A percentile compares a stretch with the other conserved stretches of the same genome.
Conservation (phyloP, 1,140 invertebrate species). For the Solen grandis region DNA sequence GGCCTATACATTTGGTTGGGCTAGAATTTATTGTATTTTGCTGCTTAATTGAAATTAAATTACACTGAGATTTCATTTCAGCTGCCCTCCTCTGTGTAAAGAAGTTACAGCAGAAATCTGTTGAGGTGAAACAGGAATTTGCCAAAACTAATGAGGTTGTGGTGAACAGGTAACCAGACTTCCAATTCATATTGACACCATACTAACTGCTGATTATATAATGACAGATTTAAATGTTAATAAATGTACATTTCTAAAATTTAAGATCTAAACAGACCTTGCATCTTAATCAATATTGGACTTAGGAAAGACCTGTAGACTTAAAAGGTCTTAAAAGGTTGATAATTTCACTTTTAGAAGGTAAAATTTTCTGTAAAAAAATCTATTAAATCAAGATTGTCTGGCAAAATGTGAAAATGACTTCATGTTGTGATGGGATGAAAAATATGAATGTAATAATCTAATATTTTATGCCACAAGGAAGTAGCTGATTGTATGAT, state of each 20-base stretch:
- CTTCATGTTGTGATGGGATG: too few species aligned
- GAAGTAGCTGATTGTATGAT: too few species aligned
- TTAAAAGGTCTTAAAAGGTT: too few species aligned
- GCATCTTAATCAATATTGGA: not conserved
- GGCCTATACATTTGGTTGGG: not conserved
- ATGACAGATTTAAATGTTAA: not conserved
- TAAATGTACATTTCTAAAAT: not conserved
- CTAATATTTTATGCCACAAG: too few species aligned
- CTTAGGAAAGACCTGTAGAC: too few species aligned
- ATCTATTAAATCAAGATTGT: too few species aligned
- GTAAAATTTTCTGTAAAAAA: too few species aligned
- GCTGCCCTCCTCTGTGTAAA: conserved; percentile 78
- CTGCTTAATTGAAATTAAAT: not conserved
- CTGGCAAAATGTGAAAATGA: too few species aligned
- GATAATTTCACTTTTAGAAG: too few species aligned
- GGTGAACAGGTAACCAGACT: conserved; percentile 62
- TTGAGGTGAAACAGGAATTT: conserved; percentile 72
- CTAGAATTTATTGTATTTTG: not conserved
- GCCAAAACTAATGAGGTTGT: conserved; percentile 71
- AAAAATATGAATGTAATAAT: too few species aligned
- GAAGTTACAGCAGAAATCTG: conserved; percentile 73
- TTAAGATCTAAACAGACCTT: not conserved
- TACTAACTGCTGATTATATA: not conserved
- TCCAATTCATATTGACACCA: not conserved
- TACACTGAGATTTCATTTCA: conserved; percentile 54